These are phyloP conservation scores for Pelochelys cantorii DNA, from an alignment of 2,797 vertebrate species.

Conservation along the genomic window DNA sequence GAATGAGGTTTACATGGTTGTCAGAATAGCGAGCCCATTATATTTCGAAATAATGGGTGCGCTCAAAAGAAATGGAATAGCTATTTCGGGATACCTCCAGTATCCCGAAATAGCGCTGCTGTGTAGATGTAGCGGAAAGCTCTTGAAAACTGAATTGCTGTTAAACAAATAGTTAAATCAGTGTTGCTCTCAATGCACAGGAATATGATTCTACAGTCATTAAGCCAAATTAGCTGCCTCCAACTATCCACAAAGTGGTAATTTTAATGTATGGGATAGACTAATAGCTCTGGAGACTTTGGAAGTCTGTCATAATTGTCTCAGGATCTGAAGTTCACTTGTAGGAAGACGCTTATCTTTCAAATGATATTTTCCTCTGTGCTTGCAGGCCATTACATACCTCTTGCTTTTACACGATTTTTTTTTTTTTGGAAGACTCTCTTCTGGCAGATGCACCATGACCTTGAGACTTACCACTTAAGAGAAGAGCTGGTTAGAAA, in stretches of 20 bases:
- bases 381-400: background rate
- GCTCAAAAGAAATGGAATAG: no score
- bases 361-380: background rate
- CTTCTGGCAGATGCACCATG: background rate
- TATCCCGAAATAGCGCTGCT: no score
- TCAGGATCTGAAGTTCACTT: background rate
- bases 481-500: background rate
- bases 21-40: no score
- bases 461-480: background rate
- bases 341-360: background rate
- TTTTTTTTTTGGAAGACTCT: background rate
- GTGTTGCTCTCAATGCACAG: fast-evolving
- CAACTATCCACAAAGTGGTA: background rate
- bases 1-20: no score
- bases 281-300: background rate
- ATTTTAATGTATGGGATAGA: background rate
- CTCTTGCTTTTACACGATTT: background rate
- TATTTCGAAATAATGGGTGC: no score
- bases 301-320: background rate
- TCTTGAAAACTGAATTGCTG: fast-evolving
- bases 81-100: no score
- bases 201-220: background rate
- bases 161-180: background rate
- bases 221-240: slow-evolving; percentile 1
- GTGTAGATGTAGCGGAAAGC: no score